Conservation (phyloP, 2,113 vertebrate species). For the Lagopus leucura region DNA sequence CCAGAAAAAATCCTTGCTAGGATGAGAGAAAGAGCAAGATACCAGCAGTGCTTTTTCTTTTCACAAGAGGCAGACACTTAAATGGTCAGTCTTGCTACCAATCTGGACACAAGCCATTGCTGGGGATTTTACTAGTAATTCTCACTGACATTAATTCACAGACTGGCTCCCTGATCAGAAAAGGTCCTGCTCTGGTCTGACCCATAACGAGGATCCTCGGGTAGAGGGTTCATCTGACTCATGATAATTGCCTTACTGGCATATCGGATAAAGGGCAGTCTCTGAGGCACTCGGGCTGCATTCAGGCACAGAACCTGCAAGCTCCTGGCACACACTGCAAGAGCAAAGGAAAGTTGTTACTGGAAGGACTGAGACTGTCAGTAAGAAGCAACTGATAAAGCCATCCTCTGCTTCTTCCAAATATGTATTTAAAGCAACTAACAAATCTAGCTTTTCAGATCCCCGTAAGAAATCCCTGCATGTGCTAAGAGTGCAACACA, state of each 20-base stretch:
- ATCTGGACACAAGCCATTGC: slow-evolving; percentile 27
- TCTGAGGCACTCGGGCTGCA: not conserved
- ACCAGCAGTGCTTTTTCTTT: not conserved
- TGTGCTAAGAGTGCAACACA: not conserved
- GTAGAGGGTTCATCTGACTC: slow-evolving; percentile 49
- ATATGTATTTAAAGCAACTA: not conserved
- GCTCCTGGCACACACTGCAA: not conserved
- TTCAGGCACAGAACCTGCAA: slow-evolving; percentile 16
- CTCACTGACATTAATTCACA: slow-evolving; percentile 58
- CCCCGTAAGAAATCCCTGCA: not conserved
- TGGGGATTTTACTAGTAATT: slow-evolving; percentile 64
- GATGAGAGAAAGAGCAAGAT: not conserved
- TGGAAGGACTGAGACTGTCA: not conserved
- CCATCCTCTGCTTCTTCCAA: not conserved
- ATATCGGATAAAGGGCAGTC: not conserved
- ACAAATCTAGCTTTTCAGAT: not conserved
- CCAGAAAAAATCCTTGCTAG: not conserved
- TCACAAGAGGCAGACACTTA: slow-evolving; percentile 8
- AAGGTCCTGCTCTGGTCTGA: slow-evolving; percentile 48
- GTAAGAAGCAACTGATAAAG: slow-evolving; percentile 20
- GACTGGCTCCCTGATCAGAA: slow-evolving; percentile 52
- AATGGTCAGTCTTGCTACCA: not conserved
- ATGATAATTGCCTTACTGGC: slow-evolving; percentile 38
- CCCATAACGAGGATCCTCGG: slow-evolving; percentile 24
- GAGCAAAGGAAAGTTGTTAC: slow-evolving; percentile 9